Base-by-base conservation (phyloP, 1,140 invertebrate species). In the Temnothorax nylanderi region DNA sequence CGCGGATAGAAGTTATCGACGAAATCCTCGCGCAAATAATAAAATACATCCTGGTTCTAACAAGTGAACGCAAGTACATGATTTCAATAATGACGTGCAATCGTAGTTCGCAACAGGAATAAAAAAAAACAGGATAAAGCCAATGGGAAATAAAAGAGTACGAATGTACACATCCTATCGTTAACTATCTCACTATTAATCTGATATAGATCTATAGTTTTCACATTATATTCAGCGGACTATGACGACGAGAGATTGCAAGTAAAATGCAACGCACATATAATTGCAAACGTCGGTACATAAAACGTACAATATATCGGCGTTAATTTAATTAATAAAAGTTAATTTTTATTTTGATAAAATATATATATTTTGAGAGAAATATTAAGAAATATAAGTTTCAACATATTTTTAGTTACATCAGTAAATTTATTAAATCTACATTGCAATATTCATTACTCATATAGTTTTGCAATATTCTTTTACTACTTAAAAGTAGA, bases 51-150 rank as follows among this genome's bases (percentile, higher is more conserved):
- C 71, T 56, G 76, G 16, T 74, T 74, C 87, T 87, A 62, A 26
- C 26, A 26, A 72, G 56, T 62, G 80, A 77, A 18, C 8, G 8
- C 18, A 32, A 34, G 37, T 10, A 54, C 41, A n/a, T 81, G 76
- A 87, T 87, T 86, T 87, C 77, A 51, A 65, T 85, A 71, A 77
- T 89, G 21, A 58, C 60, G 47, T 41, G n/a, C 56, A 74, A 47
- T 74, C 7, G 26, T 47, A 47, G 58, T 69, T 26, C 1, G 41
- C 18, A 60, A 11, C 8, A 49, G 11, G 11, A 49, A 49, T 2
- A 58, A 26, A 26, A 26, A 26, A 26, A 58, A 74, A 7, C 1
- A 32, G 26, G 11, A 58, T 74, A 54, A 56, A 78, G 54, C 5
- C 13, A 84, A 21, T 21, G 13, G 18, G 26, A 72, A 47, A 60